Percentiles rank a stretch among this genome's conserved stretches.
These are phyloP conservation scores for Lophura swinhoii DNA, from an alignment of 2,797 vertebrate species.

Conservation along the genomic window DNA sequence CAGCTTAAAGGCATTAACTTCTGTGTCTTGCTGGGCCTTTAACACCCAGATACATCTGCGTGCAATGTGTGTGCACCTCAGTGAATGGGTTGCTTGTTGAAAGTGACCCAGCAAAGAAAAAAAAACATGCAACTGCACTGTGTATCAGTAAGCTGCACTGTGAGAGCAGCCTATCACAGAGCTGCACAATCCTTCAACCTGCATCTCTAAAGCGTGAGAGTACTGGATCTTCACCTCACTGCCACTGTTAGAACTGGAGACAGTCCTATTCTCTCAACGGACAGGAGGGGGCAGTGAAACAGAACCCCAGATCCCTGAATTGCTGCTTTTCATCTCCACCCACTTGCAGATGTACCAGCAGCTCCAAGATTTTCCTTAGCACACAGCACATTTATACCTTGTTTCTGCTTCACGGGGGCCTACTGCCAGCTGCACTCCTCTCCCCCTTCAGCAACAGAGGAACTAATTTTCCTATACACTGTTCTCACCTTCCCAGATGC, in stretches of 20 bases:
- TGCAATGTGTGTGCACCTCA: not conserved
- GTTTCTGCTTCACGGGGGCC: conserved; percentile 20
- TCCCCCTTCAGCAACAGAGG: conserved; percentile 25
- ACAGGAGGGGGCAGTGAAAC: conserved; percentile 65
- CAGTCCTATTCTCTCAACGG: conserved; percentile 6
- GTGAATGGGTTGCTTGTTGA: not conserved
- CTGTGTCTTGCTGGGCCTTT: not conserved
- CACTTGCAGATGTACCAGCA: not conserved
- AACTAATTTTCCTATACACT: conserved; percentile 36
- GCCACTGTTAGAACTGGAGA: not conserved
- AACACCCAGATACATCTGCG: not conserved
- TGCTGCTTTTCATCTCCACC: conserved; percentile 40
- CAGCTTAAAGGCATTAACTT: not conserved
- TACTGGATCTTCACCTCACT: not conserved
- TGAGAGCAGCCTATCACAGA: not conserved
- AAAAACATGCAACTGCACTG: not conserved
- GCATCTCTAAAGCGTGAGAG: accelerated
- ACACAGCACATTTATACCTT: not conserved
- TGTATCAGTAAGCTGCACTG: not conserved
- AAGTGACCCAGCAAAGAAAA: not conserved
- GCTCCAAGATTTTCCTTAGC: not conserved
- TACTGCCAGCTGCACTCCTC: conserved; percentile 23
- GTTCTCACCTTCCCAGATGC: conserved; percentile 65
- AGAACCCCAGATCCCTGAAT: not conserved
- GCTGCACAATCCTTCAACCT: not conserved